Evolutionary conservation across 2,888 invertebrate genomes (phyloP).

Genomic region (Mesorhabditis sp.): DNA sequence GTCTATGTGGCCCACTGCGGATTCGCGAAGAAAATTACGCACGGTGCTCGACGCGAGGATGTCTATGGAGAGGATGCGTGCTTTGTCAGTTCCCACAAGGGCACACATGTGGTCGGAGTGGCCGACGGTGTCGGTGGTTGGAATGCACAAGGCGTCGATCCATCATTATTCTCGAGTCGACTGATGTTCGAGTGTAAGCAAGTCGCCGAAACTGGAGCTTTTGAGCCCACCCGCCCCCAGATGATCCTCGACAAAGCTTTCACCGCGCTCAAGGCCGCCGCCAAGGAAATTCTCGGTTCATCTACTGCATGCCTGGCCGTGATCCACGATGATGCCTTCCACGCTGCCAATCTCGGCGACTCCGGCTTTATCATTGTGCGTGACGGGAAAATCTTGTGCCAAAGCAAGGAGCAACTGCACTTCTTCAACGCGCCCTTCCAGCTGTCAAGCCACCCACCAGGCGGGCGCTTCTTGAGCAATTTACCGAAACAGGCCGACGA

Average conservation of each 20-base stretch:
- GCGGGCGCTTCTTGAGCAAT: conserved; percentile 10
- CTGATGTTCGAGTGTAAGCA: conserved; percentile 74
- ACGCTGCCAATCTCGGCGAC: conserved; percentile 97
- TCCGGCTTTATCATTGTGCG: conserved; percentile 92
- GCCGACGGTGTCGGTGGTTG: conserved; percentile 98
- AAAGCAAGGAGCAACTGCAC: conserved; percentile 93
- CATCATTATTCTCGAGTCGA: conserved; percentile 88
- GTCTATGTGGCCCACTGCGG: background rate
- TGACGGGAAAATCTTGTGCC: conserved; percentile 78
- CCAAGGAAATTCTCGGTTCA: conserved; percentile 65
- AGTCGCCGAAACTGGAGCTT: conserved; percentile 68
- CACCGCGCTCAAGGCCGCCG: conserved; percentile 39
- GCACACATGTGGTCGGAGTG: conserved; percentile 90
- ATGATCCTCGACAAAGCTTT: conserved; percentile 51
- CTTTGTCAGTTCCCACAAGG: conserved; percentile 75
- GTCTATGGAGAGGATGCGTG: conserved; percentile 97
- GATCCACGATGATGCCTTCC: conserved; percentile 83
- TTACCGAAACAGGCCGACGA: no score
- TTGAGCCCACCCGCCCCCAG: conserved; percentile 67
- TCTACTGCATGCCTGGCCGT: conserved; percentile 96
- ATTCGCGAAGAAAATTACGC: background rate
- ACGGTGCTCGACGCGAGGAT: background rate
- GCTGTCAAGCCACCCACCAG: conserved; percentile 78
- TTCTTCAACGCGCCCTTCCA: conserved; percentile 99
- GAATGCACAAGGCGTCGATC: conserved; percentile 94